Evolutionary conservation across 2,888 invertebrate genomes (phyloP).

Genomic region (Hanleya hanleyi): DNA sequence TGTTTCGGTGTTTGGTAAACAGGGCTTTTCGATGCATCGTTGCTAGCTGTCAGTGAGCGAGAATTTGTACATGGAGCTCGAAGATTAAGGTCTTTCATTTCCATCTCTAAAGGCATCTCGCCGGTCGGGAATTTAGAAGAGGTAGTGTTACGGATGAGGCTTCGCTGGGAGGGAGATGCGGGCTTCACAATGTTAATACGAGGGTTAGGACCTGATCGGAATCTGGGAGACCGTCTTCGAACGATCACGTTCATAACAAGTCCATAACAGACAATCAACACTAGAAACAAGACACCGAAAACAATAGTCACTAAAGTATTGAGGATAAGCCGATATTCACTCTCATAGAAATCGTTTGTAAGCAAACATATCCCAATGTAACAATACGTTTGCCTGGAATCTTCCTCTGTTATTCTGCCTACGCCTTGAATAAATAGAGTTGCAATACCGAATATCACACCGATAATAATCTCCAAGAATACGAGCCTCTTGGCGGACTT

Average conservation of each 20-base stretch:
- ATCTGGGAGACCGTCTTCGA: neutral
- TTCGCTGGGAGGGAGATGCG: too few species aligned
- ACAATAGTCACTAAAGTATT: neutral
- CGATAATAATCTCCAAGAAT: neutral
- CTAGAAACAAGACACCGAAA: neutral
- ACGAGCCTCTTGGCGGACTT: neutral
- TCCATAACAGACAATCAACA: neutral
- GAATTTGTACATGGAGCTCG: too few species aligned
- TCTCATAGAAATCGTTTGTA: neutral
- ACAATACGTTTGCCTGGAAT: neutral
- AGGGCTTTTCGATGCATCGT: too few species aligned
- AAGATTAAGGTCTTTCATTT: too few species aligned
- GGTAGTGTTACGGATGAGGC: too few species aligned
- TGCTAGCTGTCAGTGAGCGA: too few species aligned
- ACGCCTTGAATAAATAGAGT: neutral
- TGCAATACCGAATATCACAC: neutral
- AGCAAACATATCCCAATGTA: neutral
- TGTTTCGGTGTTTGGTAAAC: too few species aligned
- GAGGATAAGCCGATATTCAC: neutral
- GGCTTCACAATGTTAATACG: too few species aligned
- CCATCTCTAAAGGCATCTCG: too few species aligned
- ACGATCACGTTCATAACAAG: neutral
- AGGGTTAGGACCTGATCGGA: too few species aligned
- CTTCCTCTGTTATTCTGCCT: neutral
- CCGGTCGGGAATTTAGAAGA: too few species aligned